Evolutionary conservation across 2,113 vertebrate genomes (phyloP), one percentile per base, ranked within the genome.

Genomic region (Nothoprocta perdicaria): DNA sequence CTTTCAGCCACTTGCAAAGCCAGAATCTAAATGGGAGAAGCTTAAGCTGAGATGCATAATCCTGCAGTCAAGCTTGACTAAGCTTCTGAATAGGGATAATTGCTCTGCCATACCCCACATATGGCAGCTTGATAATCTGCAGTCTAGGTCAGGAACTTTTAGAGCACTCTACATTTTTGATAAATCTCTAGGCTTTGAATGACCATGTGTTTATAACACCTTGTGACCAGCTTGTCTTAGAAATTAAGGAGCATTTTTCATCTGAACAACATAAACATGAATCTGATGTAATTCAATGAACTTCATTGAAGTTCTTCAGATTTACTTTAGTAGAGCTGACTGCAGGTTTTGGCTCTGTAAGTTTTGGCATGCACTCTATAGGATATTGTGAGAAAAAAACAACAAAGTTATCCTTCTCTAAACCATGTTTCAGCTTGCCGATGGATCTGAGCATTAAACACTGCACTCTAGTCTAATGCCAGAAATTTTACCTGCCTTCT

Each of bases 301-400:
- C 65, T 92, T 92, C 84, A 91, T 9, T 94, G 79, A 92, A 95
- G 91, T 93, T 80, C 50, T 90, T 83, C 96, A 81, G 41, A 71
- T 95, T 95, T 96, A 83, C 72, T 40, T 92, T 88, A 52, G 40
- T 91, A 61, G 61, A 90, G 86, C 24, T 95, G 84, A 95, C 80
- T 89, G 92, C 92, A 96, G 81, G 85, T 78, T 91, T 86, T 77
- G 82, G 61, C 91, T 92, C 81, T 87, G 71, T 92, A 55, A 91
- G 10, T 3, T 5, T 94, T 96, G 94, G 96, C 95, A 89, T 71
- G 65, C 4, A 1, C 82, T 93, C 84, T 96, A 71, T 92, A 75
- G 81, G 84, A 74, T 81, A 92, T 94, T 96, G 92, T 93, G 93
- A 91, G 86, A 66, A 95, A 96, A 38, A 92, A 80, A 67, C 79